Percentiles rank a stretch among this genome's conserved stretches.
Evolutionary conservation across 1,140 invertebrate genomes (phyloP).

Genomic region (Aphidius gifuensis): DNA sequence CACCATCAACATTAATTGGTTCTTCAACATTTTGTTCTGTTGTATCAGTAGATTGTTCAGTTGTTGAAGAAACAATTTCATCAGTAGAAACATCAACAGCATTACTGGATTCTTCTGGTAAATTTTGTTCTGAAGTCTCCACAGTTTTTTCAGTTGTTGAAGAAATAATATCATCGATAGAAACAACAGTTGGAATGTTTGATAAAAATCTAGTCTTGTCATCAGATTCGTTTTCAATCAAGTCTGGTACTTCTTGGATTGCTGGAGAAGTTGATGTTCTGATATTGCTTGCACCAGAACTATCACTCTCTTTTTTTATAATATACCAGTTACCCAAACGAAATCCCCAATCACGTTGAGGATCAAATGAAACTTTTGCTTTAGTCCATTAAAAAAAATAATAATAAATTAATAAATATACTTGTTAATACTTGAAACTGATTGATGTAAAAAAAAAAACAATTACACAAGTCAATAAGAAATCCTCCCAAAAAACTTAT

Average conservation of each 20-base stretch:
- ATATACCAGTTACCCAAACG: constrained; percentile 42
- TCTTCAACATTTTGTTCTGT: no score
- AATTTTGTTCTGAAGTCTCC: no score
- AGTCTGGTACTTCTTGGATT: no score
- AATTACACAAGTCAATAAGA: constrained; percentile 35
- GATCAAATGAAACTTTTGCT: constrained; percentile 35
- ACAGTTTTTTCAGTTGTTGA: no score
- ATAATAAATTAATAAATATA: not conserved
- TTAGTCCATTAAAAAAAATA: constrained; percentile 10
- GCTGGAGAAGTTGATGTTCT: not conserved
- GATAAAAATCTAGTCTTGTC: no score
- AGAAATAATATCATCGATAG: no score
- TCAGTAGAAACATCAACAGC: no score
- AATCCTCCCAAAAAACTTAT: constrained; percentile 22
- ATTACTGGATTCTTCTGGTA: no score
- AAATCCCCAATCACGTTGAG: constrained; percentile 41
- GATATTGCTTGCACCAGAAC: not conserved
- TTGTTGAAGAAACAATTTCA: no score
- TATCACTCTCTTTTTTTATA: constrained; percentile 30
- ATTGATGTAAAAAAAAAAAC: constrained; percentile 2
- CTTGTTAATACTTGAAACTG: constrained; percentile 1
- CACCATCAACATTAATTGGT: fast-evolving
- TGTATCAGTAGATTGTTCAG: no score
- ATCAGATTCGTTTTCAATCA: no score
- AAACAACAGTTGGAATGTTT: no score